Base-by-base conservation (phyloP, 1,140 invertebrate species). In the Brachionus paranguensis region DNA sequence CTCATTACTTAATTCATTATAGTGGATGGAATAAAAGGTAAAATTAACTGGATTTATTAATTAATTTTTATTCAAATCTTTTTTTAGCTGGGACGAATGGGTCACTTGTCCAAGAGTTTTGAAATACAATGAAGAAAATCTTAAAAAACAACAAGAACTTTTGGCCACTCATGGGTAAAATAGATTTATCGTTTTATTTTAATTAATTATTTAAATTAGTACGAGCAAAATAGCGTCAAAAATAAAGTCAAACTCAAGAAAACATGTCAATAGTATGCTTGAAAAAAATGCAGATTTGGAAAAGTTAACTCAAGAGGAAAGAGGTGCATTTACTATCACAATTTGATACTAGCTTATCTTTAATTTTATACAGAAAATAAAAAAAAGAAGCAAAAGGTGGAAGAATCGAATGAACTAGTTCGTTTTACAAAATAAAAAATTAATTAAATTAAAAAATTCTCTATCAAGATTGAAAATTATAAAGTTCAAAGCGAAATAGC, bases 71-170 rank as follows among this genome's bases (percentile, higher is more conserved):
- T 37, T 14, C 10, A 70, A n/a, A 17, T 20, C 0, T 43, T 0
- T 45, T 74, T 45, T 17, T 45, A 79, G 64, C 6, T 81, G 78
- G 78, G 78, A 81, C 24, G 78, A 81, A 65, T 81, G 78, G 78
- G 78, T 81, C 12, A 60, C 53, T 17, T 81, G 53, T 60, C 78
- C 78, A 33, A 24, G 78, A 20, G 78, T 81, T 3, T 24, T 81
- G n/a, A 81, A 81, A 68, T 81, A 64, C 20, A 81, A 68, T 47
- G 78, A 81, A 45, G 78, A 81, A 64, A 81, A 68, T 64, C 53
- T 81, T 14, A 81, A 81, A 81, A 81, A 81, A 37, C 78, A 81
- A 68, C 78, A 81, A 68, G 78, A 81, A 37, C 53, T 81, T 20
- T 64, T 81, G 41, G 78, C 78, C 3, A 81, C 78, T 64, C 78